Base-by-base conservation (phyloP, 2,888 invertebrate species). In the Incurvaria masculella region DNA sequence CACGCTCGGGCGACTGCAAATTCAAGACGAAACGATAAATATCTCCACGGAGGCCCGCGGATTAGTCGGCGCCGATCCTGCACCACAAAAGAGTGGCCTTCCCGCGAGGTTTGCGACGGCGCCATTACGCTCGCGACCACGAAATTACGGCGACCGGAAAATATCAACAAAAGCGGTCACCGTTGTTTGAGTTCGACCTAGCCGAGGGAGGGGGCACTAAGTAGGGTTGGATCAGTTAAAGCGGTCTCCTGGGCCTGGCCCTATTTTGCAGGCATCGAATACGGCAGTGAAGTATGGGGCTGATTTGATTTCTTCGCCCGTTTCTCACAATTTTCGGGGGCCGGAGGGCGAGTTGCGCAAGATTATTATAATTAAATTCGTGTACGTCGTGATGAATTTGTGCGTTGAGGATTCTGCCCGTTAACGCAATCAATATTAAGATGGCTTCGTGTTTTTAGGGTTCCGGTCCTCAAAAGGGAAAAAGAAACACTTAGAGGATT, bases 241-340 rank as follows among this genome's bases (percentile, higher is more conserved):
- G 66, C 64, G 66, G 61, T 69, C 69, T 68, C 55, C 49, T 68
- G 69, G 73, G 71, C 63, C 66, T 59, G 64, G 63, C 64, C 65
- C 69, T 69, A 72, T 73, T 75, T 71, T 71, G 68, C 69, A 67
- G 66, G 71, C 69, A 69, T 68, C 64, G 66, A 72, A 72, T 68
- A 47, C 42, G 70, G 66, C 69, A 71, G 69, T 75, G 74, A 72
- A 71, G 33, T 33, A 33, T 33, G 33, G 3, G 33, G 4, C 33
- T 33, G 33, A 33, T 33, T 33, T 14, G 33, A 33, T 33, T 33
- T 33, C 33, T 33, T 33, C 11, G 33, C 33, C 33, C 33, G 33
- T 33, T 33, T 33, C 11, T 33, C 33, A 33, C 33, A n/a, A 33
- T n/a, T n/a, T n/a, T n/a, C n/a, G n/a, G n/a, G n/a, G n/a, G n/a